Percentiles rank a stretch among this genome's conserved stretches.
These are phyloP conservation scores for Hirudo medicinalis DNA, from an alignment of 1,140 invertebrate species.

Conservation along the genomic window DNA sequence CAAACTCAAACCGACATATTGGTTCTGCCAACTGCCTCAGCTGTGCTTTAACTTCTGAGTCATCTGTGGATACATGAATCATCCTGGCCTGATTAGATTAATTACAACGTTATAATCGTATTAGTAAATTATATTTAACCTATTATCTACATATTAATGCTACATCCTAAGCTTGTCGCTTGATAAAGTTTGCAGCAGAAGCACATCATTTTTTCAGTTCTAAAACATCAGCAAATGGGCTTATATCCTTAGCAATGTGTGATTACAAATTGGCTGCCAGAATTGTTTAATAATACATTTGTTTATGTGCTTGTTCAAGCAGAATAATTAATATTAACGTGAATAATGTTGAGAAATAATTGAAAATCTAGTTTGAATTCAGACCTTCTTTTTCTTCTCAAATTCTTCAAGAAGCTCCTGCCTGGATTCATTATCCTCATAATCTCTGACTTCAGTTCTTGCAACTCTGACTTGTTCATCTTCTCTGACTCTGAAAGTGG, in stretches of 20 bases:
- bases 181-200: background rate
- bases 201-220: background rate
- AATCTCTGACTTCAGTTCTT: slow-evolving; percentile 66
- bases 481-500: slow-evolving; percentile 40
- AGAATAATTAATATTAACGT: background rate
- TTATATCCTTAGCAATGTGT: background rate
- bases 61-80: slow-evolving; percentile 61
- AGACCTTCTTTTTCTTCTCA: slow-evolving; percentile 66
- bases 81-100: slow-evolving; percentile 53
- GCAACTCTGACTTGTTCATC: slow-evolving; percentile 21
- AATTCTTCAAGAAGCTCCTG: slow-evolving; percentile 82
- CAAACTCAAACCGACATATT: slow-evolving; percentile 55
- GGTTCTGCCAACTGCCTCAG: slow-evolving; percentile 79
- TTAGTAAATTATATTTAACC: background rate
- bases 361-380: slow-evolving; percentile 10
- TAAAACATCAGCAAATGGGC: background rate
- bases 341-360: background rate
- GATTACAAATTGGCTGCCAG: background rate
- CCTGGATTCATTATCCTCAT: slow-evolving; percentile 66
- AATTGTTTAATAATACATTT: background rate
- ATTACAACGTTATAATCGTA: slow-evolving; percentile 6
- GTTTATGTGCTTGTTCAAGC: background rate
- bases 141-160: background rate
- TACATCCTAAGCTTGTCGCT: background rate
- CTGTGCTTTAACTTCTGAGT: slow-evolving; percentile 79